phyloP scores from a whole-genome alignment of 1,140 invertebrate genomes.

The Tetragonula clypearis region DNA sequence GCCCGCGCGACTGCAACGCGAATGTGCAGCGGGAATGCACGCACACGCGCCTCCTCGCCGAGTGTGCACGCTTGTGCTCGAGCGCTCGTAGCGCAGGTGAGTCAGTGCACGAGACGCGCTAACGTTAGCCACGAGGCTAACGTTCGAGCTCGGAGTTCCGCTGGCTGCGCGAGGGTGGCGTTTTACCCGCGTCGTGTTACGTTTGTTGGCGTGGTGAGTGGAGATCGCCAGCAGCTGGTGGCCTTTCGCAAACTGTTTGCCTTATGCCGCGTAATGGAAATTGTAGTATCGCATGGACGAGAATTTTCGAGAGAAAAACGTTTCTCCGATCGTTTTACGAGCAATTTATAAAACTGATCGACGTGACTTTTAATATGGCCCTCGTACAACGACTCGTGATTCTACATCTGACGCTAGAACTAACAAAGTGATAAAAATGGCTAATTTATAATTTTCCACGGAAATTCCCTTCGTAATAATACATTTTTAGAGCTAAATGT shows the following conservation, averaged over 20 bases:
- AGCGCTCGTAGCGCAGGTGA: constrained; percentile 27
- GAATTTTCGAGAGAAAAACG: too few relatives aligned
- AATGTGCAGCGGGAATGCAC: constrained; percentile 52
- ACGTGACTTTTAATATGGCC: too few relatives aligned
- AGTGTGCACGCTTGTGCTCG: background rate
- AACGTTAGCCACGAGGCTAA: constrained; percentile 25
- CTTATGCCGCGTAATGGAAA: background rate
- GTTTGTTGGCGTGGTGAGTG: constrained; percentile 56
- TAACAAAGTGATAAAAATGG: too few relatives aligned
- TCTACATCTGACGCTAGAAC: too few relatives aligned
- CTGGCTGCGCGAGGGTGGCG: constrained; percentile 63
- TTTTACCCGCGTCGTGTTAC: constrained; percentile 69
- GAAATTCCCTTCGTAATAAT: too few relatives aligned
- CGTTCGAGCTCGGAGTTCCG: constrained; percentile 60
- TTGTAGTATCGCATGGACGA: constrained; percentile 34
- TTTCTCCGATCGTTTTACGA: too few relatives aligned
- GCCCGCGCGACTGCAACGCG: constrained; percentile 47
- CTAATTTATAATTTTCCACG: too few relatives aligned
- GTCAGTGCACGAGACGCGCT: background rate
- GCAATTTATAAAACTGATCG: too few relatives aligned
- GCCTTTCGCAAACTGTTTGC: background rate
- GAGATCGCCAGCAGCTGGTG: background rate
- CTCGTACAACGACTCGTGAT: too few relatives aligned
- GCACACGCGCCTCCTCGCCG: constrained; percentile 9
- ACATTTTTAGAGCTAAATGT: too few relatives aligned